Evolutionary conservation across 1,140 invertebrate species (phyloP).

Genomic region (Caenorhabditis elegans): WBcel235 BX284602.5:171501-172000

Average conservation of each 20-base stretch:
- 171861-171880: neutral
- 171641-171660: neutral
- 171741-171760: neutral
- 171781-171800: slow-evolving; percentile 18
- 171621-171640: neutral
- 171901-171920: neutral
- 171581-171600: neutral
- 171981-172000: neutral
- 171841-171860: neutral
- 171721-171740: neutral
- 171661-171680: neutral
- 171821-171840: neutral
- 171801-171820: neutral
- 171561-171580: neutral
- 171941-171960: neutral
- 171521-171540: neutral
- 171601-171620: no score
- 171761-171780: neutral
- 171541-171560: neutral
- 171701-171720: neutral
- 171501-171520: neutral
- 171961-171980: slow-evolving; percentile 1
- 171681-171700: neutral
- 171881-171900: neutral
- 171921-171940: slow-evolving; percentile 14